A percentile compares a stretch with the other conserved stretches of the same genome.
These are phyloP conservation scores for Chrysodeixis includens DNA, from an alignment of 2,888 invertebrate species.

Conservation along the genomic window DNA sequence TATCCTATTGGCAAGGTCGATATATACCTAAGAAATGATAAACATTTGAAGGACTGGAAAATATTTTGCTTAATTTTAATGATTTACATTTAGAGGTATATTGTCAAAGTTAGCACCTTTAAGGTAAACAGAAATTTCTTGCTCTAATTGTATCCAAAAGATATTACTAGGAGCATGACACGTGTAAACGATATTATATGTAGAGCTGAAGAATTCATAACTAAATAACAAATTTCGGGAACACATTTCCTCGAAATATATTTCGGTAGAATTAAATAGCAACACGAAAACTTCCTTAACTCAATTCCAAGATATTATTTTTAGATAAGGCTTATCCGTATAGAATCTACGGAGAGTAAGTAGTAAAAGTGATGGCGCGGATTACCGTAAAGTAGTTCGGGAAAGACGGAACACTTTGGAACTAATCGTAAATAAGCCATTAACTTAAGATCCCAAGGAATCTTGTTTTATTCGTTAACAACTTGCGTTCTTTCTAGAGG, in stretches of 20 bases:
- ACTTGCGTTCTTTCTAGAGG: background rate
- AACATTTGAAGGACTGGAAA: background rate
- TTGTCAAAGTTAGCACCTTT: too few relatives aligned
- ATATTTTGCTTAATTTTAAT: background rate
- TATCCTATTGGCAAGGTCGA: conserved; percentile 3
- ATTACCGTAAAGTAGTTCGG: conserved; percentile 5
- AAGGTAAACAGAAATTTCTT: too few relatives aligned
- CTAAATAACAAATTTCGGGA: background rate
- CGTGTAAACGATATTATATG: too few relatives aligned
- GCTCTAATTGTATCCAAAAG: too few relatives aligned
- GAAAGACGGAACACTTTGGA: background rate
- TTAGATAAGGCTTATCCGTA: background rate
- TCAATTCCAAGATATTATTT: background rate
- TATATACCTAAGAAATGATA: background rate
- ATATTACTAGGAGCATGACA: too few relatives aligned
- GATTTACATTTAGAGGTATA: too few relatives aligned
- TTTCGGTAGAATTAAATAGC: background rate
- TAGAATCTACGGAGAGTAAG: background rate
- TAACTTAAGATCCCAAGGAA: background rate
- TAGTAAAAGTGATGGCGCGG: background rate
- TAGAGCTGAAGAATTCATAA: background rate
- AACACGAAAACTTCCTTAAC: background rate
- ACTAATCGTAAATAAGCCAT: conserved; percentile 1
- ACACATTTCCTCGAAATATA: background rate
- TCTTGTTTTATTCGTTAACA: background rate